Base-by-base conservation (phyloP, 2,113 vertebrate genomes). In the Leptocoma aspasia region DNA sequence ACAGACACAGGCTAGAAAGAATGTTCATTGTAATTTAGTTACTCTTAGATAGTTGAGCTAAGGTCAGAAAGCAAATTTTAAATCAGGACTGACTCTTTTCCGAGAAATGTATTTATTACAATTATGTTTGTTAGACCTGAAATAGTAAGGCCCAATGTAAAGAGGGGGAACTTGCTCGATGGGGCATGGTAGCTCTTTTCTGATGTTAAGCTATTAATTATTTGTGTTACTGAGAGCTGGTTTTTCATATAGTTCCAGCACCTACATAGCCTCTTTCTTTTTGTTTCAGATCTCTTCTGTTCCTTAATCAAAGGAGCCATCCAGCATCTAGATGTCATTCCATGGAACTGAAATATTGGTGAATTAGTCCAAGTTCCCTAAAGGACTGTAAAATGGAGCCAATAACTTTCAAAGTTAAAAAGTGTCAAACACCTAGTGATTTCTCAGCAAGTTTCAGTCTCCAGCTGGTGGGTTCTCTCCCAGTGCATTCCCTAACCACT, bases 401-500 rank as follows among this genome's bases (percentile, higher is more conserved):
- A 3, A 97, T 98, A 91, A 98, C 97, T 3, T 98, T 98, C 95
- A 98, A 90, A 30, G 98, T 96, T 37, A 97, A 96, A 79, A 98
- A 90, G 41, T 76, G 39, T 33, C 68, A 13, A 41, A 52, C 86
- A 30, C 68, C 97, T 14, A 83, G 18, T 18, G 97, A 98, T 63
- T 73, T 69, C 78, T 96, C 97, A 1, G 95, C 97, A 78, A 97
- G 60, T 70, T 99, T 99, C 91, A 96, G 96, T 66, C 98, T 99
- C 50, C 98, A 98, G 60, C 95, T 99, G 14, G 95, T 98, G 33
- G 99, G 99, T 54, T 99, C 98, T 47, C 92, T 99, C 86, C 95
- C 98, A 0, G 99, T 99, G 57, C 98, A 99, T 70, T 94, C 97
- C 10, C 97, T 99, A 57, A 99, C 99, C 92, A 99, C 99, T 70